phyloP scores from a whole-genome alignment of 2,113 vertebrate species.

The Motacilla tschutschensis region DNA sequence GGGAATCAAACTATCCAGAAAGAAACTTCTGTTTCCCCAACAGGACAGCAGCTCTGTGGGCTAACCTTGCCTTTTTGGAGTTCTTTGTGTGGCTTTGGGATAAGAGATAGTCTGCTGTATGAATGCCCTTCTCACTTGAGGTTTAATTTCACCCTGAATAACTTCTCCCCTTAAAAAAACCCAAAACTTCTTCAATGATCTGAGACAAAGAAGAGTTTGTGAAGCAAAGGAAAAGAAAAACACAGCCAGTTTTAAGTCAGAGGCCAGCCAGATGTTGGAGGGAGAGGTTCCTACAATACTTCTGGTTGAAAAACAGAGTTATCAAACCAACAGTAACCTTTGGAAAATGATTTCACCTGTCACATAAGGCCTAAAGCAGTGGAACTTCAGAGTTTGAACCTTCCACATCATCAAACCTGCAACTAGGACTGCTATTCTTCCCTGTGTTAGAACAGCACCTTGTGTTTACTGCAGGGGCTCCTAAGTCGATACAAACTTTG shows the following conservation, averaged over 20 bases:
- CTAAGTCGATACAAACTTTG: not conserved
- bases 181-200: not conserved
- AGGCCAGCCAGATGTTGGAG: not conserved
- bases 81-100: not conserved
- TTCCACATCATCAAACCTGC: not conserved
- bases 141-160: not conserved
- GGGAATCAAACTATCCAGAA: not conserved
- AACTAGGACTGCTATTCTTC: not conserved
- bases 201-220: not conserved
- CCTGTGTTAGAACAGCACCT: not conserved
- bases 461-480: not conserved
- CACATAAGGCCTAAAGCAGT: not conserved
- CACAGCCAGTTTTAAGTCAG: not conserved
- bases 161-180: not conserved
- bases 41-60: not conserved
- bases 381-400: conserved; percentile 53
- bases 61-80: not conserved
- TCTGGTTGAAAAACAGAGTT: not conserved
- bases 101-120: not conserved
- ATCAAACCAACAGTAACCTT: conserved; percentile 14
- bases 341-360: conserved; percentile 8
- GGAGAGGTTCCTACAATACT: not conserved
- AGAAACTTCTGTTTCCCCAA: not conserved
- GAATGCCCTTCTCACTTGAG: not conserved
- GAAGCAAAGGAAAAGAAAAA: not conserved